phyloP scores from a whole-genome alignment of 1,140 invertebrate genomes.

The Lerema accius region DNA sequence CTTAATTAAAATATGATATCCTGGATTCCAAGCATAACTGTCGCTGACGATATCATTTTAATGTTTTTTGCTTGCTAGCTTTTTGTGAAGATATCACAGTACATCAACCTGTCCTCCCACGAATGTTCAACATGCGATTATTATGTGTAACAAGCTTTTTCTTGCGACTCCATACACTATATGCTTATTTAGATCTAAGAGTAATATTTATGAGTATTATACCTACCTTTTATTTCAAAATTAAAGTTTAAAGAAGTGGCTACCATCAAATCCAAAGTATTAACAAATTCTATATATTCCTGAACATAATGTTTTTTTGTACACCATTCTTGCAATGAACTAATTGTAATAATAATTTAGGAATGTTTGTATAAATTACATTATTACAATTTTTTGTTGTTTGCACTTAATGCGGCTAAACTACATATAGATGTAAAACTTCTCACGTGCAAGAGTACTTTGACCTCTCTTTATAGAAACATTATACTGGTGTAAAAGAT shows the following conservation, averaged over 20 bases:
- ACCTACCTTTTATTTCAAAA: too few relatives aligned
- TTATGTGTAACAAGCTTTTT: not conserved
- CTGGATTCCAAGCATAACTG: not conserved
- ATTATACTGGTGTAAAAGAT: not conserved
- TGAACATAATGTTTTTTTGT: too few relatives aligned
- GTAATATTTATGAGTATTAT: too few relatives aligned
- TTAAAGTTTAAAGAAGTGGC: too few relatives aligned
- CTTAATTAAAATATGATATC: not conserved
- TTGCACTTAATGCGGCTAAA: not conserved
- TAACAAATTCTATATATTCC: too few relatives aligned
- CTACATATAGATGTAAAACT: not conserved
- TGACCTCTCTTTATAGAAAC: not conserved
- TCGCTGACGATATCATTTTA: not conserved
- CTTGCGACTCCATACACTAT: too few relatives aligned
- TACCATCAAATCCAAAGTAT: too few relatives aligned
- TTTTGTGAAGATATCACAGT: conserved; percentile 2
- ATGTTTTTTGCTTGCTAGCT: not conserved
- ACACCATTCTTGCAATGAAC: too few relatives aligned
- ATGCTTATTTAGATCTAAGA: too few relatives aligned
- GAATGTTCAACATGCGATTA: not conserved
- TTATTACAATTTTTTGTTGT: too few relatives aligned
- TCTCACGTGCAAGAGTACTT: not conserved
- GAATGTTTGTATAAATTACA: too few relatives aligned
- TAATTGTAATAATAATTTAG: too few relatives aligned
- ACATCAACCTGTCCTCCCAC: conserved; percentile 40